Percentiles rank a stretch among this genome's conserved stretches.
phyloP scores from a whole-genome alignment of 2,888 invertebrate genomes.

The Ophion slaviceki region DNA sequence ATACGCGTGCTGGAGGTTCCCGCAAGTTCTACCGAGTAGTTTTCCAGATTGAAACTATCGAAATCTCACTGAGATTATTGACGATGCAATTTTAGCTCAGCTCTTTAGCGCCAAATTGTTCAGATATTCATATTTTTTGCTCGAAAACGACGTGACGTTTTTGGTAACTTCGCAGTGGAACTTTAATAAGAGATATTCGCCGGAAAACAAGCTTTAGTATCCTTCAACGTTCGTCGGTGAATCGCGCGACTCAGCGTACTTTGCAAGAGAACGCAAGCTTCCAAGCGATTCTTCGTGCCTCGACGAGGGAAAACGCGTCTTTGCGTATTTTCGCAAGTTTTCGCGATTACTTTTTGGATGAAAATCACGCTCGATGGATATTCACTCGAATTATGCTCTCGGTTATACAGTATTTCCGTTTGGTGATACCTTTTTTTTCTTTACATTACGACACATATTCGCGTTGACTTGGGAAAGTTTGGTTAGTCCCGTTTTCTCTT shows the following conservation, averaged over 20 bases:
- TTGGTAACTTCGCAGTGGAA: not conserved
- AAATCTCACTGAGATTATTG: not conserved
- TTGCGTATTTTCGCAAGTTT: not conserved
- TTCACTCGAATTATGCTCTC: constrained; percentile 34
- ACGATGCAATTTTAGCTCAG: not conserved
- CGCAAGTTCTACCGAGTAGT: not conserved
- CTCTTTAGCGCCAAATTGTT: not conserved
- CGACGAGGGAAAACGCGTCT: not conserved
- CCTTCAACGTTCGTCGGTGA: not conserved
- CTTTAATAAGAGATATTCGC: not conserved
- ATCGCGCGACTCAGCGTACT: not conserved
- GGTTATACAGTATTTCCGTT: constrained; percentile 30
- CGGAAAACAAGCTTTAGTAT: not conserved
- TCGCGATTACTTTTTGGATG: not conserved
- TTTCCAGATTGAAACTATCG: no score
- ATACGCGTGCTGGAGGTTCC: not conserved
- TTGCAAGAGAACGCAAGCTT: not conserved
- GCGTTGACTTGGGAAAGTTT: constrained; percentile 33
- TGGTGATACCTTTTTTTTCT: constrained; percentile 8
- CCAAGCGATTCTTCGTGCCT: not conserved
- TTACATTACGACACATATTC: constrained; percentile 40
- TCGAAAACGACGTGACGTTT: not conserved
- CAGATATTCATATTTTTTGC: not conserved
- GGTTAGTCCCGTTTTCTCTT: constrained; percentile 48
- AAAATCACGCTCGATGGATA: not conserved